phyloP scores from a whole-genome alignment of 2,113 vertebrate species.

The Corvus cornix region DNA sequence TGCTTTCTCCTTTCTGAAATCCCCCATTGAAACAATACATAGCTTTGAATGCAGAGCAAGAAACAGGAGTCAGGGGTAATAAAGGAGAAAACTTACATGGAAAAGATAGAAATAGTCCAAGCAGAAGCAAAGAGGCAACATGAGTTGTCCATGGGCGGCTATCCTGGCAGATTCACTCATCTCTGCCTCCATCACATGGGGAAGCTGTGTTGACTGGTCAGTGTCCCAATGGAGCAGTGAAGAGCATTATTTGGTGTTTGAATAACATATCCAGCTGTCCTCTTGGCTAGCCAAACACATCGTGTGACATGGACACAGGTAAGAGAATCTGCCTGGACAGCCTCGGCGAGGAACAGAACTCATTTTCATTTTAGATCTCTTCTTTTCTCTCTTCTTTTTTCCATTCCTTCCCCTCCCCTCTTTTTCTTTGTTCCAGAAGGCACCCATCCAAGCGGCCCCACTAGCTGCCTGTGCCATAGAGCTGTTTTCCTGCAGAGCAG shows the following conservation, averaged over 20 bases:
- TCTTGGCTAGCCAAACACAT: neutral
- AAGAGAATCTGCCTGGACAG: neutral
- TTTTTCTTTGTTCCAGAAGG: neutral
- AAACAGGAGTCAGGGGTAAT: neutral
- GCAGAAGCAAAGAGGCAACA: neutral
- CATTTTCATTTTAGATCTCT: neutral
- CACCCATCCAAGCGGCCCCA: neutral
- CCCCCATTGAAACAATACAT: neutral
- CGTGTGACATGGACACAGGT: rapidly evolving
- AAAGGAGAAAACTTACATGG: neutral
- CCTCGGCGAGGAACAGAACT: neutral
- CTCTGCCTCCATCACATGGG: neutral
- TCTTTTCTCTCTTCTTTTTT: neutral
- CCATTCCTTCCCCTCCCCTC: rapidly evolving
- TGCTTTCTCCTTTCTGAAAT: neutral
- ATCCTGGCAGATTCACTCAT: neutral
- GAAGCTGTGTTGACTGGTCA: neutral
- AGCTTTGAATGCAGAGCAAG: neutral
- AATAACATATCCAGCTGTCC: neutral
- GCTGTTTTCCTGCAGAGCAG: neutral
- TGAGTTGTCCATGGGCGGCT: neutral
- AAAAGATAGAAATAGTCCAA: neutral
- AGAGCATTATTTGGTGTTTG: neutral
- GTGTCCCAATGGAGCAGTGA: neutral
- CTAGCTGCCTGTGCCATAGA: neutral